Conservation (phyloP, 2,888 invertebrate genomes). For the Tachina fera region DNA sequence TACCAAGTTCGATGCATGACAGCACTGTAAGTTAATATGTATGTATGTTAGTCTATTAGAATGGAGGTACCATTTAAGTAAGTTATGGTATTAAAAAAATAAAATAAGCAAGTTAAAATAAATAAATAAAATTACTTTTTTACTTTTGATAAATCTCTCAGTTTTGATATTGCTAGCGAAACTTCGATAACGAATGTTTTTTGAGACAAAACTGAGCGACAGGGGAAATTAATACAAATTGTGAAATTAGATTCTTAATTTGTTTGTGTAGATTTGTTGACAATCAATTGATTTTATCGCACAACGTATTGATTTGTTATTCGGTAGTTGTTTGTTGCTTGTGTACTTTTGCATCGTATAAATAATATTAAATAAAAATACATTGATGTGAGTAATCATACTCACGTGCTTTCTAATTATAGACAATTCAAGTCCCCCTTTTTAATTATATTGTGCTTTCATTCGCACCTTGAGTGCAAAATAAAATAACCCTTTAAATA, state of each 20-base stretch:
- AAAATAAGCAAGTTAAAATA: too few species aligned
- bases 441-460: constrained; percentile 36
- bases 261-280: constrained; percentile 14
- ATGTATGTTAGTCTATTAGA: too few species aligned
- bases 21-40: too few species aligned
- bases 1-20: too few species aligned
- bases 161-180: too few species aligned
- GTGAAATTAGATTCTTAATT: background rate
- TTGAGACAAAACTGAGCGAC: too few species aligned
- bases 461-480: constrained; percentile 43
- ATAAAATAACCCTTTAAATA: constrained; percentile 48
- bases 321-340: constrained; percentile 26
- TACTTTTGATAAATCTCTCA: too few species aligned
- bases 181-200: too few species aligned
- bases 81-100: too few species aligned
- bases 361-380: constrained; percentile 31
- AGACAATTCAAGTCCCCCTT: constrained; percentile 65
- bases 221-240: background rate
- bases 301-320: constrained; percentile 28
- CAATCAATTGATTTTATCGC: constrained; percentile 44
- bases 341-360: constrained; percentile 23
- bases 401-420: constrained; percentile 81
- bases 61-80: too few species aligned
- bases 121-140: too few species aligned
- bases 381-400: constrained; percentile 76